These are phyloP conservation scores for Mythimna lalbum DNA, from an alignment of 2,888 invertebrate genomes.

Conservation along the genomic window DNA sequence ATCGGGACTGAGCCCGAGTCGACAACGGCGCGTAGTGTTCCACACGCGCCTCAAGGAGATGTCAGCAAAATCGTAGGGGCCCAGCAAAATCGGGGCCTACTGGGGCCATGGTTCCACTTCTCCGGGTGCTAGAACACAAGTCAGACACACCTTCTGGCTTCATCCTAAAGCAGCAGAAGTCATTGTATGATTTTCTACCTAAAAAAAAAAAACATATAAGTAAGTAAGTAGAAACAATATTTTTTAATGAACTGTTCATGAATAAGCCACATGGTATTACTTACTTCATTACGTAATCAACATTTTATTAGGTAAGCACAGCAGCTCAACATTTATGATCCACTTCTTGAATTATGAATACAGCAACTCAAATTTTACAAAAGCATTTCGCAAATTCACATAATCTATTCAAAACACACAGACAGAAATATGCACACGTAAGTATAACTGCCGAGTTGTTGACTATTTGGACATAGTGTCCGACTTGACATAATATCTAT, in stretches of 20 bases:
- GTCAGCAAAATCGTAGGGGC: too few relatives aligned
- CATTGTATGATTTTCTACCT: too few relatives aligned
- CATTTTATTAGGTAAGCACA: background rate
- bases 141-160: too few relatives aligned
- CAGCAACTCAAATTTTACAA: background rate
- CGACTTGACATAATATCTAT: too few relatives aligned
- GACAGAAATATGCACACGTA: conserved; percentile 11
- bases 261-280: background rate
- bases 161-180: too few relatives aligned
- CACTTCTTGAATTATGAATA: background rate
- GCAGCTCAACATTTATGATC: background rate
- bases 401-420: conserved; percentile 28
- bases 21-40: too few relatives aligned
- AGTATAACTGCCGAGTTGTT: conserved; percentile 6
- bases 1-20: too few relatives aligned
- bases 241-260: background rate
- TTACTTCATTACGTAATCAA: background rate
- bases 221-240: background rate
- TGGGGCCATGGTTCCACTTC: too few relatives aligned
- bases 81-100: too few relatives aligned
- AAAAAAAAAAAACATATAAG: background rate
- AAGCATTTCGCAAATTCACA: conserved; percentile 23
- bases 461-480: too few relatives aligned
- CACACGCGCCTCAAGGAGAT: too few relatives aligned
- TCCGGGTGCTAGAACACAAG: too few relatives aligned